Percentiles rank a stretch among this genome's conserved stretches.
phyloP scores from a whole-genome alignment of 2,113 vertebrate species.

The Columba janthina region DNA sequence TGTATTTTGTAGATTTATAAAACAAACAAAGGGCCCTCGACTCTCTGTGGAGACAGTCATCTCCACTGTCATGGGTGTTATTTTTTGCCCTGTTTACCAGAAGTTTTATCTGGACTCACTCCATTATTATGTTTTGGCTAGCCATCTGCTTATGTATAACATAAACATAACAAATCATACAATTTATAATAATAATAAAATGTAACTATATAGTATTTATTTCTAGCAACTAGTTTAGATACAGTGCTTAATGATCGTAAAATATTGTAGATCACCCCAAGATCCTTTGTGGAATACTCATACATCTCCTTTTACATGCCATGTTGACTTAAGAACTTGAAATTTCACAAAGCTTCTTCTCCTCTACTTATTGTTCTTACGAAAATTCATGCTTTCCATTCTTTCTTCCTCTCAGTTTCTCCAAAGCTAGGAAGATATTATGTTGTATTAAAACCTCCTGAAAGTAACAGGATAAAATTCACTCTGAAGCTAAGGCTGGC shows the following conservation, averaged over 20 bases:
- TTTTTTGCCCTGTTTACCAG: not conserved
- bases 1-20: not conserved
- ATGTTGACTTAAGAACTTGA: not conserved
- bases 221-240: not conserved
- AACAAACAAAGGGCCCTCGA: rapidly evolving
- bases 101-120: not conserved
- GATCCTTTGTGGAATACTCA: not conserved
- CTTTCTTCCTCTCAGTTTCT: not conserved
- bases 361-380: not conserved
- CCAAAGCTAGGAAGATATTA: not conserved
- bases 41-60: not conserved
- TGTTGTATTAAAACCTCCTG: not conserved
- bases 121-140: not conserved
- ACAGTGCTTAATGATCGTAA: not conserved
- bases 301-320: not conserved
- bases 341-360: not conserved
- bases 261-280: not conserved
- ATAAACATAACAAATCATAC: not conserved
- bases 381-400: not conserved
- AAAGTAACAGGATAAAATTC: not conserved
- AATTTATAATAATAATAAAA: not conserved
- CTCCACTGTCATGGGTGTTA: not conserved
- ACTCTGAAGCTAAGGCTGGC: not conserved
- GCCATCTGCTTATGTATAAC: not conserved
- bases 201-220: not conserved